These are phyloP conservation scores for Noctua fimbriata DNA, from an alignment of 2,888 invertebrate genomes.

Conservation along the genomic window DNA sequence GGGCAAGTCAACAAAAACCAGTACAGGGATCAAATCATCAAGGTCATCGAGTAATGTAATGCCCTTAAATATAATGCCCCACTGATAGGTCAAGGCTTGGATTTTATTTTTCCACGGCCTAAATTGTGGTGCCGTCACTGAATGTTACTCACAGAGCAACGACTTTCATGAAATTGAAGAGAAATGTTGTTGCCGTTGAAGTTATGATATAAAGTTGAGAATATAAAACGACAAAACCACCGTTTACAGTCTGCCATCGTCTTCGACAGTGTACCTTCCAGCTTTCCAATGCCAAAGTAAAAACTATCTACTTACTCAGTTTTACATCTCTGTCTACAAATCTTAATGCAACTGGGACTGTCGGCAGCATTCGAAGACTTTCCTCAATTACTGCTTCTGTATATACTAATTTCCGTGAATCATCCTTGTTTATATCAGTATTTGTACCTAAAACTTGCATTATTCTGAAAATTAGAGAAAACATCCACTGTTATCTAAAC, in stretches of 20 bases:
- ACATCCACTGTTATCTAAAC: background rate
- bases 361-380: background rate
- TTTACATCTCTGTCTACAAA: conserved; percentile 23
- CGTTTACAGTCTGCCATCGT: background rate
- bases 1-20: too few species aligned
- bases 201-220: too few species aligned
- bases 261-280: background rate
- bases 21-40: too few species aligned
- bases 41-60: too few species aligned
- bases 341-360: background rate
- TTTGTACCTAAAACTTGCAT: conserved; percentile 8
- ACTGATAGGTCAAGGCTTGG: background rate
- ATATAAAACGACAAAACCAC: background rate
- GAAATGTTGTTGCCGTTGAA: background rate
- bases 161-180: background rate
- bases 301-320: conserved; percentile 8
- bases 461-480: conserved; percentile 27
- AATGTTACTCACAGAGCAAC: background rate
- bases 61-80: too few species aligned
- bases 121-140: background rate
- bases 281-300: background rate
- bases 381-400: conserved; percentile 20
- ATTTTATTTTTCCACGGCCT: background rate
- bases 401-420: conserved; percentile 22
- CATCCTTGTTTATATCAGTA: conserved; percentile 6